Evolutionary conservation across 1,140 invertebrate genomes (phyloP), one percentile per base, ranked within the genome.

Genomic region (Riptortus pedestris): DNA sequence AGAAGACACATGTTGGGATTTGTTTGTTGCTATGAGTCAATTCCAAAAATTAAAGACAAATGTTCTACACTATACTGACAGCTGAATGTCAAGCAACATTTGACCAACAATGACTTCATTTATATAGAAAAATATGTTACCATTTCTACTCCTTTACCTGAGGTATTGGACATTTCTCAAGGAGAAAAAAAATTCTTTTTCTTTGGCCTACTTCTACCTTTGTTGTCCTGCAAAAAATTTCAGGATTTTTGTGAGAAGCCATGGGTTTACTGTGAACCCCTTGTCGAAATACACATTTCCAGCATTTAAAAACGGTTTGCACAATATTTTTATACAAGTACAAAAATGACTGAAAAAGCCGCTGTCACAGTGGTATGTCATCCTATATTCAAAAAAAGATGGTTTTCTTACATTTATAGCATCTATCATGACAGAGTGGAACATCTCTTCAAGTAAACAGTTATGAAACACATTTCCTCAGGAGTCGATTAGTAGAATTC

Each of bases 31-130:
- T 11, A 48, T 48, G 45, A 48, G 45, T 38, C 45, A 11, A 20
- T 16, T 11, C 4, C 18, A 4, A 48, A 48, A 48, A 48, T 11
- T 48, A 48, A 48, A 48, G n/a, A 48, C 45, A 4, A 48, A 48
- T 48, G 45, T 18, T 11, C 45, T 48, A 11, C 45, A 48, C 45
- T 48, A 18, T 48, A 48, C 45, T n/a, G 45, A 48, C 18, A 48
- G 45, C 18, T 48, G 7, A 48, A 48, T 18, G 45, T 48, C 45
- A 48, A 48, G 45, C n/a, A 48, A 48, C 45, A 48, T 48, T 48
- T 48, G 11, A 48, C 45, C 45, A 48, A 48, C 11, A 48, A 48
- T 18, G 45, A 48, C 45, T 48, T 48, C n/a, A 48, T 11, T 48
- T 48, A 18, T 18, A 48, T 48, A 48, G 18, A 48, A 48, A n/a